phyloP scores from a whole-genome alignment of 2,888 invertebrate genomes.

The Steromphala cineraria region DNA sequence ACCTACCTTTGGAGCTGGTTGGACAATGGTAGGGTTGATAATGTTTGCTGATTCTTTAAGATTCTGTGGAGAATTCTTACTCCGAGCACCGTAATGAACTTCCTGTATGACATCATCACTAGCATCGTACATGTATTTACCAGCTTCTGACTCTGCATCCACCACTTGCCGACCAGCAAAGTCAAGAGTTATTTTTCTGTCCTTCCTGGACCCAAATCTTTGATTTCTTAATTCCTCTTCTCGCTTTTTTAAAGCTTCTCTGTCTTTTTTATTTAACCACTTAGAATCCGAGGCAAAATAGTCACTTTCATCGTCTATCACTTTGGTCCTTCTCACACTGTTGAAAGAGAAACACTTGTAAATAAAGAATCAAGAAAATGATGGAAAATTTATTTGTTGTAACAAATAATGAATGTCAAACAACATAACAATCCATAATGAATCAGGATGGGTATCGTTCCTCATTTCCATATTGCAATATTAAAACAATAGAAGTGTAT shows the following conservation, averaged over 20 bases:
- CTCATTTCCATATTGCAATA: too few relatives aligned
- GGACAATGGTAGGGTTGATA: conserved; percentile 62
- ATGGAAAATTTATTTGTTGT: too few relatives aligned
- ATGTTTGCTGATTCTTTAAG: conserved; percentile 42
- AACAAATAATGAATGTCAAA: too few relatives aligned
- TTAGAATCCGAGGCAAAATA: conserved; percentile 86
- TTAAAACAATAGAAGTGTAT: too few relatives aligned
- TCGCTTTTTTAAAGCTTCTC: conserved; percentile 81
- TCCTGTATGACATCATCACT: conserved; percentile 72
- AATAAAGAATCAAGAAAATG: too few relatives aligned
- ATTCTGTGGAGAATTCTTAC: conserved; percentile 18
- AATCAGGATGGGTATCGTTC: too few relatives aligned
- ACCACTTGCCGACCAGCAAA: conserved; percentile 79
- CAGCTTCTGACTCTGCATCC: conserved; percentile 73
- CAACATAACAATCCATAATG: too few relatives aligned
- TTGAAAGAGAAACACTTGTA: conserved; percentile 31
- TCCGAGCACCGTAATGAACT: conserved; percentile 64
- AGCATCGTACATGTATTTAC: conserved; percentile 71
- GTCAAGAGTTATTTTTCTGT: conserved; percentile 85
- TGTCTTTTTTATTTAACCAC: conserved; percentile 87
- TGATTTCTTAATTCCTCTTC: conserved; percentile 82
- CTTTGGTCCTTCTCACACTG: conserved; percentile 83
- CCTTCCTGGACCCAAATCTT: conserved; percentile 83
- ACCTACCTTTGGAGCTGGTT: conserved; percentile 61
- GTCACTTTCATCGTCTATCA: conserved; percentile 95